Conservation (phyloP, 64 coral and sea anemone species). For the Stichodactyla mertensii region DNA sequence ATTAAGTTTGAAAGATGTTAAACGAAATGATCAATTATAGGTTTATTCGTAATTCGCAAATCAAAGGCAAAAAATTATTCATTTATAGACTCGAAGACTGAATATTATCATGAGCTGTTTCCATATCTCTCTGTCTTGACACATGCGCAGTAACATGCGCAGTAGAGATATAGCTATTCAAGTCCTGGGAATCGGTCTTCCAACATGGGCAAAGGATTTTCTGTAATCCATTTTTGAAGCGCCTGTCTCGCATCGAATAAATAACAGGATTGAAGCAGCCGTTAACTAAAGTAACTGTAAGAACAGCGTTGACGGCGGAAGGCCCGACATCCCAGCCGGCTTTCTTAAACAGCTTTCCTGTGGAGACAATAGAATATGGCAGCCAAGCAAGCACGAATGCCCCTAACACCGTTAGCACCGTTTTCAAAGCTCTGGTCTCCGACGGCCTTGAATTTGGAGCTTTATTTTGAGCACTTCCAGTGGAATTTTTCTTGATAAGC, state of each 20-base stretch:
- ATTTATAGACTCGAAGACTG: neutral
- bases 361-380: constrained; percentile 63
- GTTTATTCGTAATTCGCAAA: neutral
- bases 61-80: neutral
- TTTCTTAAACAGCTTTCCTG: constrained; percentile 30
- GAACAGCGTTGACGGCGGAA: constrained; percentile 44
- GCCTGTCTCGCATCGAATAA: constrained; percentile 67
- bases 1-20: neutral
- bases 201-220: constrained; percentile 28
- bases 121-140: neutral
- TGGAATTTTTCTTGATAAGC: constrained; percentile 56
- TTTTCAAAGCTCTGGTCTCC: constrained; percentile 81
- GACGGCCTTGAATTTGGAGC: constrained; percentile 13
- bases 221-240: constrained; percentile 51
- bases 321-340: constrained; percentile 17
- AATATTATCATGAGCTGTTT: neutral
- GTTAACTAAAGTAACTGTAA: constrained; percentile 61
- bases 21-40: neutral
- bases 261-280: constrained; percentile 74
- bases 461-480: neutral
- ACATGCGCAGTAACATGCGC: neutral
- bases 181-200: neutral
- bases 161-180: neutral
- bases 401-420: constrained; percentile 64
- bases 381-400: constrained; percentile 79